Conservation (phyloP, 2,113 vertebrate genomes). For the Zosterops japonicus region DNA sequence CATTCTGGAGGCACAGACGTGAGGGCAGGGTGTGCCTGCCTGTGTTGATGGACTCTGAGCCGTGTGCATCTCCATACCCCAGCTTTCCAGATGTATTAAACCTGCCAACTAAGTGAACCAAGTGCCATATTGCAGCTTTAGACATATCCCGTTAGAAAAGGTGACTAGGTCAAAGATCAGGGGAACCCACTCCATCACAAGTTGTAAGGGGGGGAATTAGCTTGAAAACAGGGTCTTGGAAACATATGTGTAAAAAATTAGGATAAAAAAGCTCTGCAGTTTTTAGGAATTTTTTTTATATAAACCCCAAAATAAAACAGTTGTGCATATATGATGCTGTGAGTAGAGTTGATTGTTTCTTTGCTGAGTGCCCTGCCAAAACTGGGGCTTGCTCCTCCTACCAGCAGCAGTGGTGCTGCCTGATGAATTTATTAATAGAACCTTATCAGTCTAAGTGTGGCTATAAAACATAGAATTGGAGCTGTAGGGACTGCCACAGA, state of each 20-base stretch:
- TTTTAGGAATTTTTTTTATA: slow-evolving; percentile 61
- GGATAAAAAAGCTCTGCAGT: slow-evolving; percentile 34
- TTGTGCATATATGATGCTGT: slow-evolving; percentile 50
- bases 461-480: background rate
- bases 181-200: background rate
- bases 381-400: background rate
- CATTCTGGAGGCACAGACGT: background rate
- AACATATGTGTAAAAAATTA: slow-evolving; percentile 23
- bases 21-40: background rate
- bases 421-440: background rate
- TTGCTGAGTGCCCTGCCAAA: background rate
- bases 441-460: background rate
- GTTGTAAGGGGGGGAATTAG: slow-evolving; percentile 37
- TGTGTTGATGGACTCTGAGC: slow-evolving; percentile 13
- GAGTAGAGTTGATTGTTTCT: background rate
- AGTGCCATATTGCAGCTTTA: slow-evolving; percentile 66
- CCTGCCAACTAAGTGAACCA: slow-evolving; percentile 50
- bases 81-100: slow-evolving; percentile 38
- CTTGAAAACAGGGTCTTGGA: slow-evolving; percentile 28
- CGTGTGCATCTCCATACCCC: background rate
- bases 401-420: background rate
- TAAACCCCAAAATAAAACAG: slow-evolving; percentile 67
- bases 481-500: background rate
- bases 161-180: slow-evolving; percentile 28
- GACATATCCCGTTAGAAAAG: slow-evolving; percentile 26